Evolutionary conservation across 1,140 invertebrate species (phyloP), one percentile per base, ranked within the genome.

Genomic region (Eupristina koningsbergeri): DNA sequence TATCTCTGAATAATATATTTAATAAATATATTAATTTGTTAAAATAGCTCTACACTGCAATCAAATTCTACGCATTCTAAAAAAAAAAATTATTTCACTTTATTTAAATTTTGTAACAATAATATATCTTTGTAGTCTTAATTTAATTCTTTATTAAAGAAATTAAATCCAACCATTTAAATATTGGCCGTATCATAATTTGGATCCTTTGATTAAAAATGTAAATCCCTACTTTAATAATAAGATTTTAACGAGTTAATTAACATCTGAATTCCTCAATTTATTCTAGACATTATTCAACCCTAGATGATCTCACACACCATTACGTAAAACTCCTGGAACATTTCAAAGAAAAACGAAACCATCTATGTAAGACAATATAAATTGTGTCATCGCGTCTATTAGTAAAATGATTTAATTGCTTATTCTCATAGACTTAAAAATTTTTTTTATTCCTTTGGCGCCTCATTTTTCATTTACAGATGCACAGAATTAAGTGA

Each of bases 361-460:
- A 71, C 22, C 5, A 71, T 41, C 36, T 41, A n/a, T 22, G 36
- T 36, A 39, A 63, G 69, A 45, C 69, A 45, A 74, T 73, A 63
- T 61, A 45, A 81, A 81, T 74, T 19, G 39, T 63, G 69, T 81
- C 80, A 74, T 58, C 69, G 31, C 29, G 73, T 6, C 73, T 19
- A 82, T 75, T 75, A 82, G 26, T 53, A 19, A 41, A 41, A 77
- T 47, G 41, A 76, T 22, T 36, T 41, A 73, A 74, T 71, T 8
- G 29, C 41, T 75, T 61, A n/a, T 67, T 63, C 58, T 36, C 61
- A 53, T 58, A 76, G n/a, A 50, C 15, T 31, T 26, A 53, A 17
- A 26, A 6, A 45, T 29, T n/a, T n/a, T 36, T 67, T 0, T 34
- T 67, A 34, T 67, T 67, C 34, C 15, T 67, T 67, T 36, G 64